Percentiles rank a stretch among this genome's conserved stretches.
Conservation (phyloP, 2,113 vertebrate genomes). For the Corythaixoides concolor region DNA sequence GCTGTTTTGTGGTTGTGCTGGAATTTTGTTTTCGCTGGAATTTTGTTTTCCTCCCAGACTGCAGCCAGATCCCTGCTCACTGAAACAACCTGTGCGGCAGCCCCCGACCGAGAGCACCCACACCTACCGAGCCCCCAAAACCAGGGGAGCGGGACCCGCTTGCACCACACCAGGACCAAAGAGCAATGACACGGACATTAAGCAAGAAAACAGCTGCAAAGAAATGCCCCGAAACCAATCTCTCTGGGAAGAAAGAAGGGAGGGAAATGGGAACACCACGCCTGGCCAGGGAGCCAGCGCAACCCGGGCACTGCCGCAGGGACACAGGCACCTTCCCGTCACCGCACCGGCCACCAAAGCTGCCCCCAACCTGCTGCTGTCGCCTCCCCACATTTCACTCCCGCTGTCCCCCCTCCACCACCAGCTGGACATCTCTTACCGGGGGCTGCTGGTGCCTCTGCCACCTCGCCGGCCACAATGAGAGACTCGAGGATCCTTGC, state of each 20-base stretch:
- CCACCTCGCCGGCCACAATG: slow-evolving; percentile 66
- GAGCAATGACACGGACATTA: not conserved
- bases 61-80: not conserved
- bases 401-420: rapidly evolving
- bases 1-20: not conserved
- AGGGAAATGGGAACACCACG: not conserved
- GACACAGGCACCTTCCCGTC: rapidly evolving
- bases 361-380: not conserved
- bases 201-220: not conserved
- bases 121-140: not conserved
- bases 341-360: not conserved
- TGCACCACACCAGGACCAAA: not conserved
- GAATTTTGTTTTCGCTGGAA: too few relatives aligned
- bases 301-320: rapidly evolving
- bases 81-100: rapidly evolving
- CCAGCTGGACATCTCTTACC: slow-evolving; percentile 61
- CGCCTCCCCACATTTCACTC: not conserved
- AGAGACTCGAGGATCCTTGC: slow-evolving; percentile 80
- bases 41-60: not conserved
- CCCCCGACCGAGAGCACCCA: rapidly evolving
- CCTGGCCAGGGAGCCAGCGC: not conserved
- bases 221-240: not conserved
- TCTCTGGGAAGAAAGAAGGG: not conserved
- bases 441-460: slow-evolving; percentile 75
- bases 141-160: not conserved